Conservation (phyloP, 2,888 invertebrate species). For the Seira ritae region DNA sequence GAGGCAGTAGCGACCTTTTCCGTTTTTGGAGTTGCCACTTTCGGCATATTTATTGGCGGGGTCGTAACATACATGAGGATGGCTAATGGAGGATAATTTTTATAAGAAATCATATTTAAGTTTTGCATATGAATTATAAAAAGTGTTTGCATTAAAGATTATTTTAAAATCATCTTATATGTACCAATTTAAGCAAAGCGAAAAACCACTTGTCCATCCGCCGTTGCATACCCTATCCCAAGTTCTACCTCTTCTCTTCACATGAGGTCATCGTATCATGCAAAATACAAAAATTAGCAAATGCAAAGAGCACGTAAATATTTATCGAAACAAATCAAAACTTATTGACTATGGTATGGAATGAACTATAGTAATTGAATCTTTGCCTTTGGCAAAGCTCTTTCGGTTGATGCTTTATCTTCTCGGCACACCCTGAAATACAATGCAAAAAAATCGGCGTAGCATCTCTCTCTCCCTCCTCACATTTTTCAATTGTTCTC, state of each 20-base stretch:
- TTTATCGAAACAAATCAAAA: not conserved
- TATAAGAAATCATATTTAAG: too few relatives aligned
- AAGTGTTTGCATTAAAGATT: too few relatives aligned
- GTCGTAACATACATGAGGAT: slow-evolving; percentile 11
- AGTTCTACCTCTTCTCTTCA: not conserved
- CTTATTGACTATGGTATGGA: not conserved
- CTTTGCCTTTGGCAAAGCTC: not conserved
- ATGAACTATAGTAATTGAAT: too few relatives aligned
- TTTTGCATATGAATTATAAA: too few relatives aligned
- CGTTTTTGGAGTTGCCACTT: not conserved
- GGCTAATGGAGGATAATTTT: not conserved
- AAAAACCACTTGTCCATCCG: too few relatives aligned
- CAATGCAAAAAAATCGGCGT: not conserved
- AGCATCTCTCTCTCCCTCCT: not conserved
- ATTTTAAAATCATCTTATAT: too few relatives aligned
- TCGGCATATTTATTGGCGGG: not conserved
- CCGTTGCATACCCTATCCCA: slow-evolving; percentile 10
- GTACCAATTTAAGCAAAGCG: too few relatives aligned
- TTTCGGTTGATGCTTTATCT: not conserved
- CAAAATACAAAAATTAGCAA: not conserved
- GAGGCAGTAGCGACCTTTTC: slow-evolving; percentile 34
- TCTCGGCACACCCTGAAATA: not conserved
- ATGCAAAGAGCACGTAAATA: not conserved
- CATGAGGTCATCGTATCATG: slow-evolving; percentile 41
- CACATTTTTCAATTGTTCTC: too few relatives aligned